These are phyloP conservation scores for Pachliopta kotzebuea DNA, from an alignment of 2,888 invertebrate genomes.

Conservation along the genomic window DNA sequence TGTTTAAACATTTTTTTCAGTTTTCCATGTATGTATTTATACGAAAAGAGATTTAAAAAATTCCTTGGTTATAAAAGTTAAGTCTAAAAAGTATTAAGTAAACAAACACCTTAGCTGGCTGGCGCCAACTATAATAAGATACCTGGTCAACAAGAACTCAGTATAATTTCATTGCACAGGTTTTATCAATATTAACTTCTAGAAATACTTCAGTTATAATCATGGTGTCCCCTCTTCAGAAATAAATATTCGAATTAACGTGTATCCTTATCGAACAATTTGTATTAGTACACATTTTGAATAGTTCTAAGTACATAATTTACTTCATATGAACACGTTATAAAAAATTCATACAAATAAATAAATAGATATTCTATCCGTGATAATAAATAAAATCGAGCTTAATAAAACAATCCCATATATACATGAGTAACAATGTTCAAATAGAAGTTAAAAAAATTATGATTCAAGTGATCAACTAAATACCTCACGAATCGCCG, in stretches of 20 bases:
- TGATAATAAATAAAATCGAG: too few species aligned
- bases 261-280: too few species aligned
- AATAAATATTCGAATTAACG: too few species aligned
- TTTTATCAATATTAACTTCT: background rate
- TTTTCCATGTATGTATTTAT: too few species aligned
- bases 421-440: background rate
- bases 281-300: too few species aligned
- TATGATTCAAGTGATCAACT: background rate
- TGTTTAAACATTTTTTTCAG: background rate
- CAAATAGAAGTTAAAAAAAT: background rate
- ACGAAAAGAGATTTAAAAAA: background rate
- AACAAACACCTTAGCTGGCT: background rate
- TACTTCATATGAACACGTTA: too few species aligned
- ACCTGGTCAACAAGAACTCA: constrained; percentile 10
- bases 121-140: constrained; percentile 13
- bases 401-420: background rate
- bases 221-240: too few species aligned
- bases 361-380: too few species aligned
- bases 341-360: too few species aligned
- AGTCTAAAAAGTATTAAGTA: constrained; percentile 8
- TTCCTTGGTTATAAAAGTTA: background rate
- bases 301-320: too few species aligned
- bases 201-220: too few species aligned
- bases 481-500: constrained; percentile 50
- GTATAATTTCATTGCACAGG: constrained; percentile 15